These are phyloP conservation scores for Melanotaenia duboulayi DNA, from an alignment of 2,113 vertebrate species.

Conservation along the genomic window DNA sequence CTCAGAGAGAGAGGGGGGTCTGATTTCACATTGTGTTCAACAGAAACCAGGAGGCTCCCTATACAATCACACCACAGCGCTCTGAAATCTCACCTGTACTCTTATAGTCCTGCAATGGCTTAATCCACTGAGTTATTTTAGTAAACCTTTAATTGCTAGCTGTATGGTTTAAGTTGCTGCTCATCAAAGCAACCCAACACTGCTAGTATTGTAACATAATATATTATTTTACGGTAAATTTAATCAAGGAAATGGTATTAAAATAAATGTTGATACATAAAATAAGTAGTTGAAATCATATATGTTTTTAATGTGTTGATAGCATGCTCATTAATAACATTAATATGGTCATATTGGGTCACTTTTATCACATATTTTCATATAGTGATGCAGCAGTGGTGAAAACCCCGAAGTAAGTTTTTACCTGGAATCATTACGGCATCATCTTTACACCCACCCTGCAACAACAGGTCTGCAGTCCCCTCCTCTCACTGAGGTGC, in stretches of 20 bases:
- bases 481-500: conserved; percentile 56
- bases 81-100: conserved; percentile 55
- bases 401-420: not conserved
- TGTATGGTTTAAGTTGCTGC: conserved; percentile 26
- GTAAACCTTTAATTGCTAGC: conserved; percentile 46
- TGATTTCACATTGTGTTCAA: conserved; percentile 78
- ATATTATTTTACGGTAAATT: not conserved
- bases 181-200: conserved; percentile 19
- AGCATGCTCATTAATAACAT: not conserved
- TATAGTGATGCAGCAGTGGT: not conserved
- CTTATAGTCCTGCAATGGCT: conserved; percentile 14
- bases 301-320: not conserved
- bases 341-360: not conserved
- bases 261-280: not conserved
- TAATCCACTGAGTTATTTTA: conserved; percentile 60
- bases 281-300: not conserved
- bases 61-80: conserved; percentile 56
- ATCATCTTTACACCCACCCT: conserved; percentile 49
- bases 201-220: conserved; percentile 23
- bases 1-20: conserved; percentile 56
- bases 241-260: not conserved
- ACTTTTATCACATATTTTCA: not conserved
- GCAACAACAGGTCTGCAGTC: conserved; percentile 44
- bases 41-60: conserved; percentile 67
- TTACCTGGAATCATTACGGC: conserved; percentile 9